Conservation (phyloP, 2,888 invertebrate genomes). For the Lampropteryx suffumata region DNA sequence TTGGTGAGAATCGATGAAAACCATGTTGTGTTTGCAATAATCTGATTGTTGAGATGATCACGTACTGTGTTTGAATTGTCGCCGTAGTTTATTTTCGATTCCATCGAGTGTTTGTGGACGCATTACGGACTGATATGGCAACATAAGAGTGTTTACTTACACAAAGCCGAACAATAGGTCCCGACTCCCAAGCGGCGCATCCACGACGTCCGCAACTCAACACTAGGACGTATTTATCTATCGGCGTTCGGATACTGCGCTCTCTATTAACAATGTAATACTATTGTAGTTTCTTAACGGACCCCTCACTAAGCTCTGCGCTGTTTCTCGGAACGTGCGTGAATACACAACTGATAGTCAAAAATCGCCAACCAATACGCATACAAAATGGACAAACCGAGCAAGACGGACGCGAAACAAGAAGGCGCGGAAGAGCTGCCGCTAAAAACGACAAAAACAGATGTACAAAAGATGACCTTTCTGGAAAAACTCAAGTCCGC, state of each 20-base stretch:
- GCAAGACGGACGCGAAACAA: conserved; percentile 41
- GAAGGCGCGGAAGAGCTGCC: conserved; percentile 57
- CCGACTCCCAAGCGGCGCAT: conserved; percentile 41
- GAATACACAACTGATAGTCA: conserved; percentile 5
- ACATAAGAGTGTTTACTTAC: conserved; percentile 71
- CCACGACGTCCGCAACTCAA: conserved; percentile 45
- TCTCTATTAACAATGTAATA: conserved; percentile 45
- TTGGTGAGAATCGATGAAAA: conserved; percentile 10
- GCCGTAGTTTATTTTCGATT: conserved; percentile 62
- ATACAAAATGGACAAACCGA: conserved; percentile 49
- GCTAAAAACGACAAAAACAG: conserved; percentile 50
- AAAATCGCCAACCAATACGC: conserved; percentile 12
- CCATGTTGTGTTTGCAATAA: conserved; percentile 33
- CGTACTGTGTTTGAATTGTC: conserved; percentile 52
- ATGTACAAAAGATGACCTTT: conserved; percentile 58
- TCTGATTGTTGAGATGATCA: conserved; percentile 25
- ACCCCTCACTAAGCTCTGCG: neutral
- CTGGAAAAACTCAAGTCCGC: conserved; percentile 74
- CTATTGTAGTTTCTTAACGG: conserved; percentile 1
- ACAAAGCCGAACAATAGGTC: conserved; percentile 62
- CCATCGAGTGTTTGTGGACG: conserved; percentile 58
- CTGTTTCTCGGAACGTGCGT: neutral
- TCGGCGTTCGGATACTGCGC: conserved; percentile 42
- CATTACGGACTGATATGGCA: conserved; percentile 66
- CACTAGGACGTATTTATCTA: conserved; percentile 54